Conservation (phyloP, 1,140 invertebrate species). For the Temnothorax curvispinosus region DNA sequence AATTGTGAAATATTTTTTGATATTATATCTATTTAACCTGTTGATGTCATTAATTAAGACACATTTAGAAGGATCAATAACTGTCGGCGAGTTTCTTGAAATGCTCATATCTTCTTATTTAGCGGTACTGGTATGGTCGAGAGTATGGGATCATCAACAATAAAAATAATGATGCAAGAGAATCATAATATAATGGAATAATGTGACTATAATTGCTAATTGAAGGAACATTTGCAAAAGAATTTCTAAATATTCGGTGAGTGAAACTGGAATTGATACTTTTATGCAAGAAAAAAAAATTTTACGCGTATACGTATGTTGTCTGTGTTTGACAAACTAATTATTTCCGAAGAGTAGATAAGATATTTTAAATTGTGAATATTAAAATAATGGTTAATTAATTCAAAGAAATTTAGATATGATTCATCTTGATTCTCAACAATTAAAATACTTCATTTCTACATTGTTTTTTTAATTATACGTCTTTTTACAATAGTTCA, state of each 20-base stretch:
- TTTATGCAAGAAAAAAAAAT: background rate
- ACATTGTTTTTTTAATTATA: background rate
- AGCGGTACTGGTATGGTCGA: too few species aligned
- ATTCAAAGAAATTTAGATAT: background rate
- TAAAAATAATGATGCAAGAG: too few species aligned
- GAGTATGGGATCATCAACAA: too few species aligned
- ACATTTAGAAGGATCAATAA: too few species aligned
- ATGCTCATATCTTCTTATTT: too few species aligned
- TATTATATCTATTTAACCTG: too few species aligned
- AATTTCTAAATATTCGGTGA: background rate
- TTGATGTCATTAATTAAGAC: too few species aligned
- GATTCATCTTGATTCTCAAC: background rate
- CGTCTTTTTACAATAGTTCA: too few species aligned
- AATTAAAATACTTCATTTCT: background rate
- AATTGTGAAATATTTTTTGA: too few species aligned
- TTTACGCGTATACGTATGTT: background rate
- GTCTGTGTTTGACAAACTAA: background rate
- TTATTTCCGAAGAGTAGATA: background rate
- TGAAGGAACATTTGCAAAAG: background rate
- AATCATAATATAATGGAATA: too few species aligned
- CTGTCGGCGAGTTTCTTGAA: too few species aligned
- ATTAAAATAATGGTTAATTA: background rate
- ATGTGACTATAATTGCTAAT: too few species aligned
- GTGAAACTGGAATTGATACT: background rate
- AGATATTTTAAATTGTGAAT: background rate